Percentiles rank a stretch among this genome's conserved stretches.
phyloP scores from a whole-genome alignment of 2,113 vertebrate genomes.

The Cettia cetti region DNA sequence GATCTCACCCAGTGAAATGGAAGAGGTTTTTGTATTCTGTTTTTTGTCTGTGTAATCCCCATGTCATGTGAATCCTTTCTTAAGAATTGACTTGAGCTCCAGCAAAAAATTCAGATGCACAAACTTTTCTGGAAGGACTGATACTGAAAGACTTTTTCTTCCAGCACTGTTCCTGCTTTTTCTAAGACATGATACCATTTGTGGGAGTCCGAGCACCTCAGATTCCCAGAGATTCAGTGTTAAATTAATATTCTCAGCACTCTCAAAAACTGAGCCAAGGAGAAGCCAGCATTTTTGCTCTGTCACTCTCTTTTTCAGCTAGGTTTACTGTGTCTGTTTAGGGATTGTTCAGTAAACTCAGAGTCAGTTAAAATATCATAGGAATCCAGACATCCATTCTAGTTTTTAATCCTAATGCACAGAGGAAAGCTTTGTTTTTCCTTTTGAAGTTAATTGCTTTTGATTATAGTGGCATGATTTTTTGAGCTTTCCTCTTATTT shows the following conservation, averaged over 20 bases:
- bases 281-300: neutral
- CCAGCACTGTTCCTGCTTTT: neutral
- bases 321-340: neutral
- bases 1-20: constrained; percentile 62
- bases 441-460: neutral
- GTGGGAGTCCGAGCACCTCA: neutral
- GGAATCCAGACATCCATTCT: neutral
- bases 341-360: neutral
- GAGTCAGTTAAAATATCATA: neutral
- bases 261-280: neutral
- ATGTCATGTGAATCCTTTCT: constrained; percentile 4
- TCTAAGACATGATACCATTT: neutral
- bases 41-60: constrained; percentile 48
- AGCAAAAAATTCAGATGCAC: neutral
- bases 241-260: neutral
- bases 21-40: constrained; percentile 53
- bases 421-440: neutral
- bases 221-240: neutral
- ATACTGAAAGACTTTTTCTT: neutral
- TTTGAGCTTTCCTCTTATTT: neutral
- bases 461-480: neutral
- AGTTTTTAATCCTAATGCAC: neutral
- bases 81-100: neutral
- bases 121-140: neutral
- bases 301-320: neutral